A percentile compares a stretch with the other conserved stretches of the same genome.
Evolutionary conservation across 2,113 vertebrate genomes (phyloP).

Genomic region (Rostratula benghalensis): DNA sequence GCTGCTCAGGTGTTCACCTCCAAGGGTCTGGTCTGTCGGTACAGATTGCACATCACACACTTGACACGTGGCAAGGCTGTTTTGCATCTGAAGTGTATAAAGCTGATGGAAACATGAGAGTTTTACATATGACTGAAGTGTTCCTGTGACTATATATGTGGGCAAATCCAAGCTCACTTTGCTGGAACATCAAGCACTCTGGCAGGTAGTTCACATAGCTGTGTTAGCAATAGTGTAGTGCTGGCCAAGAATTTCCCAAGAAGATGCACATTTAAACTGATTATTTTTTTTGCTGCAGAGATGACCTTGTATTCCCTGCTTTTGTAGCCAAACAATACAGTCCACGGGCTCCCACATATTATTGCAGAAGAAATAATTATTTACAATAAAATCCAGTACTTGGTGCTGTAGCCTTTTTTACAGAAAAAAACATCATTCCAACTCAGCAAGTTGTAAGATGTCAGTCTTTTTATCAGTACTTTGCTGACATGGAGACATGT

Average conservation of each 20-base stretch:
- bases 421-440: not conserved
- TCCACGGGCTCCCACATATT: not conserved
- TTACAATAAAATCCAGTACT: not conserved
- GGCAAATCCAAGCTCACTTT: not conserved
- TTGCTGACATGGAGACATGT: not conserved
- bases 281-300: not conserved
- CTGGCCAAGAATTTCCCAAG: not conserved
- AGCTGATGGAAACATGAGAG: not conserved
- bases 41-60: fast-evolving
- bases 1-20: not conserved
- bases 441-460: not conserved
- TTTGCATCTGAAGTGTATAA: not conserved
- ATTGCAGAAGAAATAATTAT: not conserved
- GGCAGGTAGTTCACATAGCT: not conserved
- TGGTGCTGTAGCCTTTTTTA: not conserved
- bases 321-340: not conserved
- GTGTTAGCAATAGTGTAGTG: not conserved
- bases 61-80: not conserved
- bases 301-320: not conserved
- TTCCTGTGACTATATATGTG: not conserved
- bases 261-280: not conserved
- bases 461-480: not conserved
- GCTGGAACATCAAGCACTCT: not conserved
- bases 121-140: not conserved
- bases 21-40: not conserved